These are phyloP conservation scores for Spea bombifrons DNA, from an alignment of 2,113 vertebrate species.

Conservation along the genomic window DNA sequence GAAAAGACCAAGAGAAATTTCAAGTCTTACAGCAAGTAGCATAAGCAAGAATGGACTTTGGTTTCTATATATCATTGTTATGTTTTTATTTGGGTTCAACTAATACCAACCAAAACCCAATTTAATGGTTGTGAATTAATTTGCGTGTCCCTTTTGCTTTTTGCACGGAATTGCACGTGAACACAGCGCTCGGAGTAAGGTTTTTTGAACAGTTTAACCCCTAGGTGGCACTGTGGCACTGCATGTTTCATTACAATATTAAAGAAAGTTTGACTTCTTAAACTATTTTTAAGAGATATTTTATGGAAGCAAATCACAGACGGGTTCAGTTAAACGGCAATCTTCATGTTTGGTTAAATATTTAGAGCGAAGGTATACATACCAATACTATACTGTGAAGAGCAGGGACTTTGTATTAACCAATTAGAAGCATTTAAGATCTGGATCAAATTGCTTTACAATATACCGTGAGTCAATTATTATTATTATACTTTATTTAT, in stretches of 20 bases:
- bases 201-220: not conserved
- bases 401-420: not conserved
- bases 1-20: too few relatives aligned
- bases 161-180: too few relatives aligned
- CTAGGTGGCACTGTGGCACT: constrained; percentile 30
- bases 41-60: too few relatives aligned
- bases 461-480: not conserved
- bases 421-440: not conserved
- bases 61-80: too few relatives aligned
- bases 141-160: too few relatives aligned
- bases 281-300: constrained; percentile 10
- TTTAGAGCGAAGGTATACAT: constrained; percentile 1
- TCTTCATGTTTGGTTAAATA: constrained; percentile 20
- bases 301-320: constrained; percentile 1
- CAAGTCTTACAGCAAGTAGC: too few relatives aligned
- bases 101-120: too few relatives aligned
- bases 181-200: too few relatives aligned
- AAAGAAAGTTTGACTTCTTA: constrained; percentile 25
- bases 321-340: constrained; percentile 13
- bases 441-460: constrained; percentile 6
- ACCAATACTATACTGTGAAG: not conserved
- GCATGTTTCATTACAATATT: not conserved
- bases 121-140: too few relatives aligned
- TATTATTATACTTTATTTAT: too few relatives aligned
- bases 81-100: too few relatives aligned